Evolutionary conservation across 2,888 invertebrate species (phyloP).

Genomic region (Cylindroiulus punctatus): DNA sequence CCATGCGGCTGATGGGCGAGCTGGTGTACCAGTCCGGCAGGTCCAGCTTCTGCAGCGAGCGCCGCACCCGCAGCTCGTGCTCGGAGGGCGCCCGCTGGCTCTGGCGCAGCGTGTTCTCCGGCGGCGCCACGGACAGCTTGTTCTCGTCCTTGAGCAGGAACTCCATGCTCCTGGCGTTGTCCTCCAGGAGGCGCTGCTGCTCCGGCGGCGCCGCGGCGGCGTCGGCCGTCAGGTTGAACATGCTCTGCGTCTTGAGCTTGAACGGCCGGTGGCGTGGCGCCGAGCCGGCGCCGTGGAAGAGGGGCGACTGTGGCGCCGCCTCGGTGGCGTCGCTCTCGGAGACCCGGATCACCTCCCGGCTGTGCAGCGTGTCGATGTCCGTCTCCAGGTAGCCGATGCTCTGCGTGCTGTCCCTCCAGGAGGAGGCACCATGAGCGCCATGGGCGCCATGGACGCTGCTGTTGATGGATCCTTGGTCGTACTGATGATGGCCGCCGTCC

Average conservation of each 20-base stretch:
- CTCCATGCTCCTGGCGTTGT: slow-evolving; percentile 86
- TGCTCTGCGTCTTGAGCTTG: slow-evolving; percentile 53
- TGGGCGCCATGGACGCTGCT: slow-evolving; percentile 62
- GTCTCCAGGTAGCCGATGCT: slow-evolving; percentile 80
- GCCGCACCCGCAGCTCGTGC: slow-evolving; percentile 91
- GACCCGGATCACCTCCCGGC: slow-evolving; percentile 59
- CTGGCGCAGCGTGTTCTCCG: slow-evolving; percentile 88
- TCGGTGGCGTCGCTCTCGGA: slow-evolving; percentile 56
- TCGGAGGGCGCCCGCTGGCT: slow-evolving; percentile 84
- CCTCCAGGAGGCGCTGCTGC: slow-evolving; percentile 66
- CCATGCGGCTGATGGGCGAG: slow-evolving; percentile 70
- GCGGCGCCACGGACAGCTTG: slow-evolving; percentile 87
- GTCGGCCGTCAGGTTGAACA: slow-evolving; percentile 55
- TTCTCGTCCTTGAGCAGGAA: slow-evolving; percentile 93
- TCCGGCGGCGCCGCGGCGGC: not conserved
- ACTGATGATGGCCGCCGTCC: not conserved
- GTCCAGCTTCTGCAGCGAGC: slow-evolving; percentile 91
- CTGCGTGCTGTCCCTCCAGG: slow-evolving; percentile 56
- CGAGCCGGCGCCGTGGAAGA: slow-evolving; percentile 46
- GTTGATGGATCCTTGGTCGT: not conserved
- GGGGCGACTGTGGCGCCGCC: slow-evolving; percentile 62
- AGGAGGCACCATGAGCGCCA: not conserved
- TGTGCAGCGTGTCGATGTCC: slow-evolving; percentile 77
- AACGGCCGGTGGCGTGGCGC: slow-evolving; percentile 24
- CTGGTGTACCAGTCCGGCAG: slow-evolving; percentile 95